Evolutionary conservation across 2,797 vertebrate genomes (phyloP).

Genomic region (Hypotaenidia philippensis): DNA sequence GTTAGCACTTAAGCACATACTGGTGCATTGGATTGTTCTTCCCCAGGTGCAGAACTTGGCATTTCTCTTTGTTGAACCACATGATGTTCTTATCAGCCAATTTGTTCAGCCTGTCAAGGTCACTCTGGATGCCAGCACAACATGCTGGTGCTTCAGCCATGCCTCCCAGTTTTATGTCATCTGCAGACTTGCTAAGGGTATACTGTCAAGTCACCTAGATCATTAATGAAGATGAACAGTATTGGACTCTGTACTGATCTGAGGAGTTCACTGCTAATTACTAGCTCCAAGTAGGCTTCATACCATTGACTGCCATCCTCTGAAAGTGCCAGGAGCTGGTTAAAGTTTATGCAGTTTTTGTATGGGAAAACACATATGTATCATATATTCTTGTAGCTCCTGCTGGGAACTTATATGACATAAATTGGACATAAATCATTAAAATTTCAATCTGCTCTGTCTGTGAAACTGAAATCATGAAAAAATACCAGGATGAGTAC

Average conservation of each 20-base stretch:
- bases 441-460: neutral
- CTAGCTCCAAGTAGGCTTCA: neutral
- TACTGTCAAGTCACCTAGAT: neutral
- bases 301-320: neutral
- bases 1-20: neutral
- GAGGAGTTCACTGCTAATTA: neutral
- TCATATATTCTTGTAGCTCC: neutral
- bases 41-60: neutral
- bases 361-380: neutral
- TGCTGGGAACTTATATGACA: neutral
- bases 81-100: neutral
- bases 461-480: neutral
- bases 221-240: neutral
- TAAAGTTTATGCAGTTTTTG: neutral
- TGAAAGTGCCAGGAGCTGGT: neutral
- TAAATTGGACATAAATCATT: neutral
- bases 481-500: too few relatives aligned
- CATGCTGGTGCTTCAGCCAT: neutral
- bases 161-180: neutral
- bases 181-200: neutral
- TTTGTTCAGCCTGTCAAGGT: neutral
- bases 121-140: neutral
- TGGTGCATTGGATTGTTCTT: neutral
- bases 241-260: neutral
- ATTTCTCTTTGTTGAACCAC: neutral